A percentile compares a stretch with the other conserved stretches of the same genome.
phyloP scores from a whole-genome alignment of 2,888 invertebrate species.

The Thymelicus acteon region DNA sequence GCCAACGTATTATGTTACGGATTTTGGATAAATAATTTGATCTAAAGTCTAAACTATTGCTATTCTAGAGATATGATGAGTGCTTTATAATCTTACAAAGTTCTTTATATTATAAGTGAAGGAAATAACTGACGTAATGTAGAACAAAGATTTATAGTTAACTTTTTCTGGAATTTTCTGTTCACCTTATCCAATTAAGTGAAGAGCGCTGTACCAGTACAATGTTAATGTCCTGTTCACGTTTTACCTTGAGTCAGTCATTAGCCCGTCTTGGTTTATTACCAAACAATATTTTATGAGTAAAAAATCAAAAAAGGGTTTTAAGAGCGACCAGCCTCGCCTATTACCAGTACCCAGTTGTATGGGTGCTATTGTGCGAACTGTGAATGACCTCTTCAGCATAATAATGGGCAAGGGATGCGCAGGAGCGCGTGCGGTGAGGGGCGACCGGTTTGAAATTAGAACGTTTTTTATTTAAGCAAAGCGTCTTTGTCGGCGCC shows the following conservation, averaged over 20 bases:
- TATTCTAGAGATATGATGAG: constrained; percentile 3
- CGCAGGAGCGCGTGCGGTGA: constrained; percentile 80
- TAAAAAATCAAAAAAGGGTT: constrained; percentile 54
- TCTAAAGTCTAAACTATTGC: not conserved
- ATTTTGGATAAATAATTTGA: not conserved
- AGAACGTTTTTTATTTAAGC: constrained; percentile 80
- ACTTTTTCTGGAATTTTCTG: constrained; percentile 28
- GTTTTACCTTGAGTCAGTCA: constrained; percentile 45
- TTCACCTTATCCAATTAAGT: constrained; percentile 35
- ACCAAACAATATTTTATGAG: constrained; percentile 48
- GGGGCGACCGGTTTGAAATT: constrained; percentile 83
- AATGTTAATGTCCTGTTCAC: constrained; percentile 48
- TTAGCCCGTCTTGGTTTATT: constrained; percentile 46
- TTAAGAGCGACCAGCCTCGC: constrained; percentile 58
- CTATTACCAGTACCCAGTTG: constrained; percentile 68
- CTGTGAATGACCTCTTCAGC: constrained; percentile 84
- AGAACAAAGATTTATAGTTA: constrained; percentile 10
- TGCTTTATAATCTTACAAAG: constrained; percentile 17
- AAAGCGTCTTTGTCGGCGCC: constrained; percentile 78
- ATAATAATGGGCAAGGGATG: constrained; percentile 81
- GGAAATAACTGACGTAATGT: not conserved
- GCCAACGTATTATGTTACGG: no score
- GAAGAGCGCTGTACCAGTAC: constrained; percentile 41
- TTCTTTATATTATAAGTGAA: constrained; percentile 9
- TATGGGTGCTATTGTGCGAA: constrained; percentile 78